phyloP scores from a whole-genome alignment of 2,797 vertebrate species.

The Diglossa cyanea region DNA sequence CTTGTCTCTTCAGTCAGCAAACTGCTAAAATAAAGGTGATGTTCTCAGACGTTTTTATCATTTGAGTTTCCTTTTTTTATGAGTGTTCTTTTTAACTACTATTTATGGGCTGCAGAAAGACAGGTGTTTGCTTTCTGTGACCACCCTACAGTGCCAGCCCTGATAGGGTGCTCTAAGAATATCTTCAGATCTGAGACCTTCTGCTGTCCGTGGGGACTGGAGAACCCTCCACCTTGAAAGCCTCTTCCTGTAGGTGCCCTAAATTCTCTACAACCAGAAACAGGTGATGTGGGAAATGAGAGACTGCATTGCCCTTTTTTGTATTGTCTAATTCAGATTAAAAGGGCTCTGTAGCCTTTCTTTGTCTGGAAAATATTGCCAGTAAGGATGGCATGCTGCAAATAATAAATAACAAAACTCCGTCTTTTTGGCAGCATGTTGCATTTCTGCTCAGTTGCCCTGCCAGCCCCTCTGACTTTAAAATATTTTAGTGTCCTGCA shows the following conservation, averaged over 20 bases:
- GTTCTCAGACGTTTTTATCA: neutral
- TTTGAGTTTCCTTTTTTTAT: neutral
- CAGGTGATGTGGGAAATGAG: neutral
- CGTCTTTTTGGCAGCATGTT: neutral
- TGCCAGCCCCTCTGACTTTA: conserved; percentile 36
- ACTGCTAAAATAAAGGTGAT: neutral
- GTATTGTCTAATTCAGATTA: neutral
- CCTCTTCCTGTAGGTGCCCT: neutral
- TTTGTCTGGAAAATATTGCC: conserved; percentile 7
- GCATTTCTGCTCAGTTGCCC: conserved; percentile 29
- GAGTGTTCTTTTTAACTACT: neutral
- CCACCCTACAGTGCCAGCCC: neutral
- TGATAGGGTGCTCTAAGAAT: neutral
- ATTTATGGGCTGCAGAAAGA: neutral
- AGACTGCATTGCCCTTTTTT: neutral
- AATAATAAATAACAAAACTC: conserved; percentile 41
- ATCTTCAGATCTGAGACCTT: neutral
- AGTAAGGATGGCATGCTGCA: neutral
- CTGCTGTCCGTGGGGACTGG: neutral
- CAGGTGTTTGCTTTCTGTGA: neutral
- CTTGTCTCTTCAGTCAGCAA: neutral
- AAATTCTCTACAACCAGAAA: neutral
- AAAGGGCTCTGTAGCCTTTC: neutral
- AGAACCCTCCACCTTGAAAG: neutral
- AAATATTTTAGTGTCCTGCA: conserved; percentile 59